Evolutionary conservation across 2,888 invertebrate genomes (phyloP), one percentile per base, ranked within the genome.

Genomic region (Nipponacmea schrenckii): DNA sequence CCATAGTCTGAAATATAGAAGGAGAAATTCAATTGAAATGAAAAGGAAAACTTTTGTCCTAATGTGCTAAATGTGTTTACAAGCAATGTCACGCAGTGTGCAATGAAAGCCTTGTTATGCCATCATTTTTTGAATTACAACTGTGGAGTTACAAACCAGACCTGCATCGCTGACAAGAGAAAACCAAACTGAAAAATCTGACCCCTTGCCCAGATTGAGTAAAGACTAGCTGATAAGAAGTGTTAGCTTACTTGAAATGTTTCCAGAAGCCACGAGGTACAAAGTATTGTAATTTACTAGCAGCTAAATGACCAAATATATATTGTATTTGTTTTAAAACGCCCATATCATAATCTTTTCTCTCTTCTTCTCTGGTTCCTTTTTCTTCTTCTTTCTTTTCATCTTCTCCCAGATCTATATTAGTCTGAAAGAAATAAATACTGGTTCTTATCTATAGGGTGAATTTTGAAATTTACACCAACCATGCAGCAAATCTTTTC

Each of bases 241-340:
- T 7, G 8, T 64, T 0, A 12, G 90, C 93, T 92, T 91, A 96
- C 96, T 95, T 96, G 90, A 98, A 98, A 91, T 97, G 96, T 86
- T 95, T 95, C 98, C 98, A 98, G 80, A 98, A 92, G 68, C 97
- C 97, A 84, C 95, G 93, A n/a, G 98, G 98, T 84, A 97, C 94
- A 90, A 98, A 98, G 91, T 96, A 98, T 91, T 98, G 98, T 71
- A 97, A 91, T 86, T 97, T 95, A 88, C 97, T 97, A 87, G 95
- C 96, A 74, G 96, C 96, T 86, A 98, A 91, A 90, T 98, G 97
- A 48, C 97, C 97, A 89, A 98, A 98, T 86, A 98, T 98, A 26
- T 96, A 95, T 91, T 98, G 98, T 68, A 98, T 95, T 91, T 98
- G 97, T 89, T 96, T 96, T 73, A 98, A 91, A 84, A 98, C 97